phyloP scores from a whole-genome alignment of 2,797 vertebrate species.

The Amazona ochrocephala region DNA sequence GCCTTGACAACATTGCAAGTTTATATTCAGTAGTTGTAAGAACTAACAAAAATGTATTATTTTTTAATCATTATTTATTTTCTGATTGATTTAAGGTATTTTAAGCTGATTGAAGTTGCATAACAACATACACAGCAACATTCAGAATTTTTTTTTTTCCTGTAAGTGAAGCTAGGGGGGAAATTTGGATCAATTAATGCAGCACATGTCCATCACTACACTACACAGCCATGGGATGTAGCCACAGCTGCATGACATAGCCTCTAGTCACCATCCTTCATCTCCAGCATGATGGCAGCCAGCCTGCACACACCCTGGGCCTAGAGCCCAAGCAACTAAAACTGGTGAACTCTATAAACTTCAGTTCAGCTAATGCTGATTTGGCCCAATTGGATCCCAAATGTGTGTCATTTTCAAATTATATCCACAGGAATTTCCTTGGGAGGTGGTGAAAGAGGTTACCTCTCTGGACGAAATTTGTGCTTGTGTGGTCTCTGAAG shows the following conservation, averaged over 20 bases:
- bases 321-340: background rate
- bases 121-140: background rate
- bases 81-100: background rate
- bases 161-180: background rate
- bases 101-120: background rate
- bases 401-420: background rate
- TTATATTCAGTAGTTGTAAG: background rate
- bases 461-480: slow-evolving; percentile 92
- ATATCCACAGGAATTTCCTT: background rate
- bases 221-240: background rate
- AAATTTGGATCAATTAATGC: background rate
- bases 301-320: background rate
- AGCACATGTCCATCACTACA: background rate
- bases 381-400: background rate
- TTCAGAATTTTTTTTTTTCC: background rate
- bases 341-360: background rate
- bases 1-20: background rate
- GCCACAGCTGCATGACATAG: background rate
- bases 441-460: slow-evolving; percentile 28
- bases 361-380: background rate
- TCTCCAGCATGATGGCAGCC: background rate
- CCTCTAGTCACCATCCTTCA: background rate
- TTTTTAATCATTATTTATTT: background rate
- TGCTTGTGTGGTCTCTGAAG: slow-evolving; percentile 93
- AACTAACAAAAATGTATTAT: background rate